Conservation (phyloP, 1,140 invertebrate genomes). For the Aphelenchoides fujianensis region DNA sequence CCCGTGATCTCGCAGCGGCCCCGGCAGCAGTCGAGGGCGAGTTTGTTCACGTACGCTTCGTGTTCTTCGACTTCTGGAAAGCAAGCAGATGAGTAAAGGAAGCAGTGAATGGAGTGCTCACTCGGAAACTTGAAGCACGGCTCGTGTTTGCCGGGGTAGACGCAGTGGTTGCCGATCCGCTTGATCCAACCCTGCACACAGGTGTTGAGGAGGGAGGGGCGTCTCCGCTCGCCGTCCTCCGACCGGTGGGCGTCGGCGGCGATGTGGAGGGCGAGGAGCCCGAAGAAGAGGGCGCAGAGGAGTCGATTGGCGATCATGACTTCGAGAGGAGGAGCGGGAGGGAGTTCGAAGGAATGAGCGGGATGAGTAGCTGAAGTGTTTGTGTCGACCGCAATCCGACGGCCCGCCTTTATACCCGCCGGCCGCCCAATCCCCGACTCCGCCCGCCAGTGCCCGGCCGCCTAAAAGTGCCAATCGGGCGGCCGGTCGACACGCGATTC, state of each 20-base stretch:
- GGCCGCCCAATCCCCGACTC: not conserved
- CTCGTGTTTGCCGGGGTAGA: not conserved
- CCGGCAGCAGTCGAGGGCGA: not conserved
- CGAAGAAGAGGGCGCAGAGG: constrained; percentile 1
- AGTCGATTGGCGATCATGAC: not conserved
- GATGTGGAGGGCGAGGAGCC: not conserved
- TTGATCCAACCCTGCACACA: not conserved
- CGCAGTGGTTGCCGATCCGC: not conserved
- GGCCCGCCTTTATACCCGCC: not conserved
- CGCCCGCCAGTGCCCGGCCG: not conserved
- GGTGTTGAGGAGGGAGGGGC: not conserved
- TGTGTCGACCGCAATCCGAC: not conserved
- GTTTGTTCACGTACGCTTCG: not conserved
- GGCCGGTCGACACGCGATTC: not conserved
- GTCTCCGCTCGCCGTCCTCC: not conserved
- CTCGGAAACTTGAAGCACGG: not conserved
- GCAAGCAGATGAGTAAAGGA: not conserved
- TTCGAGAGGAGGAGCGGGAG: not conserved
- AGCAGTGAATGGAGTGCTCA: not conserved
- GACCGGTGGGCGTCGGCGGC: not conserved
- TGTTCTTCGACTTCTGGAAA: not conserved
- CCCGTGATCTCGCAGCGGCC: not conserved
- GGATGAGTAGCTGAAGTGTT: not conserved
- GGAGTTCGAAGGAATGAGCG: not conserved
- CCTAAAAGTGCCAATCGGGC: not conserved